phyloP scores from a whole-genome alignment of 2,888 invertebrate genomes.

The Marronus borbonicus region DNA sequence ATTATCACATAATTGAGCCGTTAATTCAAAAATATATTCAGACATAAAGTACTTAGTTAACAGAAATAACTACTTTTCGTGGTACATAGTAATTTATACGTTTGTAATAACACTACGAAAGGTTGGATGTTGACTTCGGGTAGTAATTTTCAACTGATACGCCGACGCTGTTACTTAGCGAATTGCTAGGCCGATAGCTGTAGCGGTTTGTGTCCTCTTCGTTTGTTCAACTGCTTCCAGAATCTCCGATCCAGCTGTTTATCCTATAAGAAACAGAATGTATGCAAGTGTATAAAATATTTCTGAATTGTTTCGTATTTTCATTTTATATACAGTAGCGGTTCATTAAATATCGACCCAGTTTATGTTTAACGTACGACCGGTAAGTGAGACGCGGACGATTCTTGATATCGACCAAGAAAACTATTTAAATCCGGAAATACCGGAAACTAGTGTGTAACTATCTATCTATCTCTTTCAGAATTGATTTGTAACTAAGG shows the following conservation, averaged over 20 bases:
- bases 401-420: too few relatives aligned
- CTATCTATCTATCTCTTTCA: too few relatives aligned
- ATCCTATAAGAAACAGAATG: constrained; percentile 73
- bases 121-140: constrained; percentile 1
- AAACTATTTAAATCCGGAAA: too few relatives aligned
- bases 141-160: constrained; percentile 2
- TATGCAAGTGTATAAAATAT: background rate
- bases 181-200: constrained; percentile 55
- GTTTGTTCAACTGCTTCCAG: constrained; percentile 85
- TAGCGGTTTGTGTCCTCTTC: constrained; percentile 69
- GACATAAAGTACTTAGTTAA: constrained; percentile 24
- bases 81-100: background rate
- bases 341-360: too few relatives aligned
- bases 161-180: constrained; percentile 8
- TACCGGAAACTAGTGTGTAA: too few relatives aligned
- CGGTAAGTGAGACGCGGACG: too few relatives aligned
- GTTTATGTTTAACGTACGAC: too few relatives aligned
- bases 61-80: constrained; percentile 32
- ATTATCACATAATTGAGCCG: constrained; percentile 62
- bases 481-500: too few relatives aligned
- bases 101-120: constrained; percentile 28
- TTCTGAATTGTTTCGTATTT: too few relatives aligned
- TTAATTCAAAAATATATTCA: constrained; percentile 43
- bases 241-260: constrained; percentile 84
- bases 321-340: too few relatives aligned